Evolutionary conservation across 2,888 invertebrate genomes (phyloP).

Genomic region (Trichopria drosophilae): DNA sequence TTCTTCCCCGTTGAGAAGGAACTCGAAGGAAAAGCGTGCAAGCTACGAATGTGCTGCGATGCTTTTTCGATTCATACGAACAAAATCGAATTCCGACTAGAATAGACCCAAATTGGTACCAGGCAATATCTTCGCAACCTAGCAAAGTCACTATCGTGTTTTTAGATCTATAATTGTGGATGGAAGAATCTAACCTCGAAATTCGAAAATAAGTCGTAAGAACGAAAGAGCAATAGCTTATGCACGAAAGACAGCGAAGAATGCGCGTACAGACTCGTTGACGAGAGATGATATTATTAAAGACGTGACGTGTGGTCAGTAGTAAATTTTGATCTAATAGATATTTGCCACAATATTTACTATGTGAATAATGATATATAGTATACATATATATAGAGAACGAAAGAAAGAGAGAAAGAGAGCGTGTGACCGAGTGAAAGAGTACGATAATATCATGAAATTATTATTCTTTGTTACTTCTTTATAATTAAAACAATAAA

Average conservation of each 20-base stretch:
- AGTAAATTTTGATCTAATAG: constrained; percentile 41
- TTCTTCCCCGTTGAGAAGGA: no score
- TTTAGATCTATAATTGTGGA: no score
- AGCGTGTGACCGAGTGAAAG: constrained; percentile 41
- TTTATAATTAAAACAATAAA: constrained; percentile 57
- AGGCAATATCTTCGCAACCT: no score
- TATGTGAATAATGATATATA: constrained; percentile 51
- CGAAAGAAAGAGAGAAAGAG: constrained; percentile 31
- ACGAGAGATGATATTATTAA: constrained; percentile 21
- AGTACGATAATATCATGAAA: constrained; percentile 55
- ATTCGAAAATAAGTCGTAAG: no score
- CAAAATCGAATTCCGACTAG: no score
- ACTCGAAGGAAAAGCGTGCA: no score
- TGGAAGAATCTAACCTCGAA: no score
- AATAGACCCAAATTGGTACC: no score
- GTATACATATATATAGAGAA: constrained; percentile 34
- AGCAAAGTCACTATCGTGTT: no score
- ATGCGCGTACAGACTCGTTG: constrained; percentile 19
- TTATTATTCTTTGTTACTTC: constrained; percentile 59
- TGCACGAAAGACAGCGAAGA: constrained; percentile 6
- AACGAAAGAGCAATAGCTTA: constrained; percentile 5
- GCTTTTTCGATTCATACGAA: no score
- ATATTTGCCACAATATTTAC: constrained; percentile 54
- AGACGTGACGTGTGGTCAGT: constrained; percentile 32
- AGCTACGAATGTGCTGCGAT: no score